Conservation (phyloP, 2,888 invertebrate species). For the Allophyes oxyacanthae region DNA sequence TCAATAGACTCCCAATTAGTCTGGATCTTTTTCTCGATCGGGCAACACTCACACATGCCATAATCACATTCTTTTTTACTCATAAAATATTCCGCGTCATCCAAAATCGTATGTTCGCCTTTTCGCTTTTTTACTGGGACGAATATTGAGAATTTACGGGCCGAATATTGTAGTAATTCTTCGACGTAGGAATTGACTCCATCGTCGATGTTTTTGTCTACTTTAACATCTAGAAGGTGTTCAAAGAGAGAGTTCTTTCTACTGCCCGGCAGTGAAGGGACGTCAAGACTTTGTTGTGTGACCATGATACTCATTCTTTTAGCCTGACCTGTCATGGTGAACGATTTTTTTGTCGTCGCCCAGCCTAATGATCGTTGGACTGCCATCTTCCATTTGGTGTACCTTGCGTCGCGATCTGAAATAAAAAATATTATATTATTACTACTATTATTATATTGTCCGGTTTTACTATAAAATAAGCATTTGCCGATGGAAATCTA, state of each 20-base stretch:
- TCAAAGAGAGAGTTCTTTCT: constrained; percentile 66
- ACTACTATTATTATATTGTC: not conserved
- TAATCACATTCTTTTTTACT: constrained; percentile 84
- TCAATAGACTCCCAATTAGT: constrained; percentile 83
- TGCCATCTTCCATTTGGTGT: constrained; percentile 98
- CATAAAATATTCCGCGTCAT: constrained; percentile 80
- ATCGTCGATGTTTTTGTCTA: constrained; percentile 61
- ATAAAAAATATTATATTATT: not conserved
- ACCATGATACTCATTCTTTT: constrained; percentile 77
- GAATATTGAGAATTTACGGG: constrained; percentile 78
- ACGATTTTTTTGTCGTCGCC: constrained; percentile 93
- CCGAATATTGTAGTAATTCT: constrained; percentile 77
- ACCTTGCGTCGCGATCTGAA: constrained; percentile 94
- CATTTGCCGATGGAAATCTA: no score
- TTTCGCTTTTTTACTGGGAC: constrained; percentile 65
- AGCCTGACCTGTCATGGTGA: constrained; percentile 93
- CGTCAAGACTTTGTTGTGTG: constrained; percentile 64
- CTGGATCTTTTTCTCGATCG: constrained; percentile 65
- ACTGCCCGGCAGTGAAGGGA: constrained; percentile 60
- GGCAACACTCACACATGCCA: constrained; percentile 80
- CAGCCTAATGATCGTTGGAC: constrained; percentile 97
- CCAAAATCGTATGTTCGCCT: constrained; percentile 78
- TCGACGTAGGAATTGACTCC: constrained; percentile 69
- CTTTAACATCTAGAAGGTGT: constrained; percentile 56
- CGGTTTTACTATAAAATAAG: no score